Base-by-base conservation (phyloP, 1,140 invertebrate genomes). In the Drosophila tristis region DNA sequence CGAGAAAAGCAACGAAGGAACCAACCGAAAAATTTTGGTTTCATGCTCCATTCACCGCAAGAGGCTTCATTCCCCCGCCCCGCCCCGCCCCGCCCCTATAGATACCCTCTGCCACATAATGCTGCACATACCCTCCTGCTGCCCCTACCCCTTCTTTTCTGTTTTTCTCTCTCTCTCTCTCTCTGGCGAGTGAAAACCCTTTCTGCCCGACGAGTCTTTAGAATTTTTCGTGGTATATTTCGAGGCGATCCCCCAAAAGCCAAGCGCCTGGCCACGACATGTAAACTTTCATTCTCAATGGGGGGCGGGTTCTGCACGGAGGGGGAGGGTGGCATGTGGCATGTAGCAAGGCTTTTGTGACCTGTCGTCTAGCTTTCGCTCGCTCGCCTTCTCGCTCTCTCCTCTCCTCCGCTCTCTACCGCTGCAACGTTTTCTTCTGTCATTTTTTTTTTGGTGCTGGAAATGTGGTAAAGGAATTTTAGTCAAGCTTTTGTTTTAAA, bases 401-500 rank as follows among this genome's bases (percentile, higher is more conserved):
- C 13, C 20, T 20, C 26, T 23, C 13, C 26, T 15, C 16, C 25
- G 9, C 13, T 49, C 50, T 48, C 31, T 39, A 6, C 13, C 6
- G 59, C 49, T 53, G 56, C 35, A 62, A 57, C 58, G 63, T 49
- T 51, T 45, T 59, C 9, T 7, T 13, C 8, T 35, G 11, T 48
- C n/a, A 16, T 51, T 45, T 65, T 56, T 56, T 62, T 68, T 73
- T 53, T 49, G n/a, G 57, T 39, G 29, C 2, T 25, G 23, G 23
- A 4, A 42, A 13, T 47, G 20, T 35, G 23, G 8, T 2, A 9
- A 39, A 4, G 42, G 54, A 76, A 62, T 84, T 80, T 56, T 60
- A 60, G 76, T 67, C 64, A 66, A 71, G 58, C 66, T 58, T 80
- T 80, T 80, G 72, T 78, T 76, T 81, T 79, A 73, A 80, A 77